phyloP scores from a whole-genome alignment of 2,888 invertebrate species.

The Amphipyra tragopoginis region DNA sequence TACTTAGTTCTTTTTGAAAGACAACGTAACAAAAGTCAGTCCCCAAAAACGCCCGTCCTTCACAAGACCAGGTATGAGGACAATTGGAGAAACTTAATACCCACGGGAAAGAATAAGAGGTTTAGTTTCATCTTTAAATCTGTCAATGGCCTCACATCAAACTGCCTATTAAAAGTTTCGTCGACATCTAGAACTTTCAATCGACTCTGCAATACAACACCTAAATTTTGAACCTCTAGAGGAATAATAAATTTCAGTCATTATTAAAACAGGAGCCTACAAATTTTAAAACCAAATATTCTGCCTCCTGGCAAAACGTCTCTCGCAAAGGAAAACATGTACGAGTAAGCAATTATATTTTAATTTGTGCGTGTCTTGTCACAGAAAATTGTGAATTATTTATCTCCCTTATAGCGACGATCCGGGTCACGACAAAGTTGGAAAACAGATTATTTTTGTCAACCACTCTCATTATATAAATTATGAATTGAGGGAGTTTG shows the following conservation, averaged over 20 bases:
- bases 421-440: conserved; percentile 20
- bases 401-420: conserved; percentile 10
- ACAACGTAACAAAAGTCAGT: too few relatives aligned
- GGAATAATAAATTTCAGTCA: conserved; percentile 5
- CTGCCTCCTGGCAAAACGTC: conserved; percentile 13
- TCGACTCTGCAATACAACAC: too few relatives aligned
- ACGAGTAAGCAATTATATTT: conserved; percentile 49
- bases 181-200: too few relatives aligned
- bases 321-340: conserved; percentile 29
- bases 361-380: conserved; percentile 47
- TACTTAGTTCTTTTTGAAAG: too few relatives aligned
- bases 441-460: conserved; percentile 20
- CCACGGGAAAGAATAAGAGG: too few relatives aligned
- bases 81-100: too few relatives aligned
- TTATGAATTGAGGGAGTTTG: conserved; percentile 4
- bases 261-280: conserved; percentile 14
- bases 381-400: conserved; percentile 41
- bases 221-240: background rate
- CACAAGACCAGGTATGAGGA: too few relatives aligned
- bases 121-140: too few relatives aligned
- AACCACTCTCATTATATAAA: conserved; percentile 31
- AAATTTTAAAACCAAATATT: conserved; percentile 11
- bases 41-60: too few relatives aligned
- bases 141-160: too few relatives aligned
- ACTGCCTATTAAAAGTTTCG: too few relatives aligned